Evolutionary conservation across 2,888 invertebrate species (phyloP), one percentile per base, ranked within the genome.

Genomic region (Meganola albula): DNA sequence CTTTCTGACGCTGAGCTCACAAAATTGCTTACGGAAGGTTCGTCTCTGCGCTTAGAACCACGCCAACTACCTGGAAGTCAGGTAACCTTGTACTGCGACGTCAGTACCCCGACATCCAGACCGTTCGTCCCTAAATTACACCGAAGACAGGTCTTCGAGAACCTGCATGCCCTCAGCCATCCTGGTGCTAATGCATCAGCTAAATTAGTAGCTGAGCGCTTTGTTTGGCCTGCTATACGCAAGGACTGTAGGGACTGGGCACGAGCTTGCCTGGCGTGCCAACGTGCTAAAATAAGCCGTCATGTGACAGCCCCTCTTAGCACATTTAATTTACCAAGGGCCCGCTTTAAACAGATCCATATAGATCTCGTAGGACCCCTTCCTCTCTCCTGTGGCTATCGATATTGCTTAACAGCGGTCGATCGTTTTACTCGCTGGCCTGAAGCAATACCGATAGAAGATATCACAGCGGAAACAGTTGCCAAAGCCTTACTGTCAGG

Each of bases 41-140:
- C n/a, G n/a, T 49, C 52, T 1, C 44, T 59, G n/a, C 34, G 37
- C n/a, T 30, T 54, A 0, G 7, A 24, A 3, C 44, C 40, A 32
- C 14, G 33, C 4, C 31, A 10, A 2, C 27, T 40, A 1, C 20
- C 20, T 20, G 20, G 20, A 7, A 7, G 7, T 3, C 7, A 20
- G n/a, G n/a, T 3, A 4, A 7, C 7, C 8, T n/a, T 20, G 3
- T 5, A 3, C 20, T 20, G 20, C 8, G 20, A 20, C 3, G n/a
- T n/a, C n/a, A n/a, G 8, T 5, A 20, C 3, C 3, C 7, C 7
- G n/a, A 20, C 20, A 7, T n/a, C 20, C 3, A 7, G 20, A n/a
- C 20, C 20, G 3, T 20, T 5, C 20, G 7, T 20, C 3, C 20
- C 20, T n/a, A 2, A 5, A 20, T 5, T 2, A 3, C n/a, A 20